Evolutionary conservation across 2,888 invertebrate species (phyloP).

Genomic region (Nemoura dubitans): DNA sequence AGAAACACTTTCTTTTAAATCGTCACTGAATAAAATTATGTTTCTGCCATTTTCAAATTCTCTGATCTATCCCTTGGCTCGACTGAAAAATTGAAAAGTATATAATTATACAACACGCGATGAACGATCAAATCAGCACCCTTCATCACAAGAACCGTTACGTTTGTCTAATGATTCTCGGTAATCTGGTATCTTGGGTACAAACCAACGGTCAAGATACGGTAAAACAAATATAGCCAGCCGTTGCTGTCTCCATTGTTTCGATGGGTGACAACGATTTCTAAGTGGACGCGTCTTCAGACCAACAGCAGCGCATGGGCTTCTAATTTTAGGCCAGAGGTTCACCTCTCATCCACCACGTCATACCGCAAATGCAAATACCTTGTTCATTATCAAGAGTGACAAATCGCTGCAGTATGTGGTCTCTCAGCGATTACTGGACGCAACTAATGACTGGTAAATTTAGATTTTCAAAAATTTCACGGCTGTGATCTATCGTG

Average conservation of each 20-base stretch:
- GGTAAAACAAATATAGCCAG: slow-evolving; percentile 13
- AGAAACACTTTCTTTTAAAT: neutral
- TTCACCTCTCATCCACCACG: slow-evolving; percentile 2
- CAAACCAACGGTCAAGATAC: slow-evolving; percentile 23
- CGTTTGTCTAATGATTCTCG: neutral
- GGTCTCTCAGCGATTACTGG: neutral
- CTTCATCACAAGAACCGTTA: neutral
- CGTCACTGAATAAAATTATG: too few species aligned
- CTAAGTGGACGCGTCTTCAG: neutral
- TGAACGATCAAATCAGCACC: neutral
- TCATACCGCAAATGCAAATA: slow-evolving; percentile 36
- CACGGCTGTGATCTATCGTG: neutral
- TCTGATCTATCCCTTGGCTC: neutral
- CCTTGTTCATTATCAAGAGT: slow-evolving; percentile 29
- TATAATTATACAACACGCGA: too few species aligned
- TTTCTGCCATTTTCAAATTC: neutral
- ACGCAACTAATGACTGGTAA: neutral
- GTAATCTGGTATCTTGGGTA: slow-evolving; percentile 22
- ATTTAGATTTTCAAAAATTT: neutral
- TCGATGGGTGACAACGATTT: neutral
- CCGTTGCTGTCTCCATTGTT: neutral
- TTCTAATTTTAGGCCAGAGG: neutral
- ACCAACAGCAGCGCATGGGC: neutral
- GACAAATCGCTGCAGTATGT: slow-evolving; percentile 28
- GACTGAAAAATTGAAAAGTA: neutral